phyloP scores from a whole-genome alignment of 1,140 invertebrate genomes.

The Pogonomyrmex californicus region DNA sequence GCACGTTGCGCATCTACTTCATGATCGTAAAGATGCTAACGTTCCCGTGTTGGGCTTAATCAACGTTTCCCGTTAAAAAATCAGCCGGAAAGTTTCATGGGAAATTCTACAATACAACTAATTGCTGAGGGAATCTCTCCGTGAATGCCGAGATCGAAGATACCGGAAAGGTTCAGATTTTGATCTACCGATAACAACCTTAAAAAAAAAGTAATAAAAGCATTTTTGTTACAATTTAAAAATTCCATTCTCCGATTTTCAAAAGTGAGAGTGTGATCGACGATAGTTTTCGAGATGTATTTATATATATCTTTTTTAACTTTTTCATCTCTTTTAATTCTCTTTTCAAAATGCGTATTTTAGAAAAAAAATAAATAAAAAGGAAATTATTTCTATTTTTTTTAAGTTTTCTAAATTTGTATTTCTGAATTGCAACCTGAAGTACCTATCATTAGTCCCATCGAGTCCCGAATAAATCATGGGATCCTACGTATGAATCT shows the following conservation, averaged over 20 bases:
- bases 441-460: neutral
- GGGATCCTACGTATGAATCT: neutral
- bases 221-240: neutral
- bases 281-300: neutral
- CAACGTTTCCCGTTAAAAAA: constrained; percentile 19
- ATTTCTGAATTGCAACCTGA: neutral
- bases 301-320: neutral
- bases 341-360: neutral
- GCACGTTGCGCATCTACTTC: neutral
- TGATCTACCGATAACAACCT: neutral
- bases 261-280: neutral
- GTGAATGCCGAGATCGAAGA: neutral
- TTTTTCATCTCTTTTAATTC: neutral
- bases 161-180: neutral
- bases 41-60: neutral
- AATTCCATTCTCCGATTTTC: neutral
- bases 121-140: neutral
- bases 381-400: neutral
- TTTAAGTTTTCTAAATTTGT: neutral
- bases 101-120: neutral
- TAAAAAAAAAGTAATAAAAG: neutral
- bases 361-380: neutral
- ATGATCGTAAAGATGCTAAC: neutral
- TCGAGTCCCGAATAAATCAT: neutral
- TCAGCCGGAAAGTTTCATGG: constrained; percentile 2